Percentiles rank a stretch among this genome's conserved stretches.
phyloP scores from a whole-genome alignment of 2,888 invertebrate species.

The Mimas tiliae region DNA sequence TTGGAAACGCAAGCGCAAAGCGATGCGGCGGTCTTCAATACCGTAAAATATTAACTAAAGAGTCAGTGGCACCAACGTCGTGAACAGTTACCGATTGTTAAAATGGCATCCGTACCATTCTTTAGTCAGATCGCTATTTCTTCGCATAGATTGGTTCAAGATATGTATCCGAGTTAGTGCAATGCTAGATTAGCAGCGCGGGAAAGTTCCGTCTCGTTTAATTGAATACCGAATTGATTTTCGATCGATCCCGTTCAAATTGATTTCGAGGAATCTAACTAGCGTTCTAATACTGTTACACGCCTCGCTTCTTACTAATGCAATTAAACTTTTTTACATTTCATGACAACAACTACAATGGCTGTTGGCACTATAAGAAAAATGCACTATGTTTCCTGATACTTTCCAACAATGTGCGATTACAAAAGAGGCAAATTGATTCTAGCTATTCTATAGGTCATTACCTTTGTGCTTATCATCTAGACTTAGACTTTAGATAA shows the following conservation, averaged over 20 bases:
- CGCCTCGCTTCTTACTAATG: conserved; percentile 55
- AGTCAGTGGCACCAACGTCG: conserved; percentile 53
- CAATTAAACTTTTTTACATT: conserved; percentile 49
- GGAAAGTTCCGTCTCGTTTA: conserved; percentile 72
- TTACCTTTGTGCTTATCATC: conserved; percentile 1
- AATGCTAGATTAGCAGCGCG: conserved; percentile 73
- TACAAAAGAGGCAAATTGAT: conserved; percentile 13
- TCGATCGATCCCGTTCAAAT: conserved; percentile 70
- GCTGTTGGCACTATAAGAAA: conserved; percentile 18
- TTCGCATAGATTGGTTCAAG: conserved; percentile 73
- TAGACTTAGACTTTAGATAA: background rate
- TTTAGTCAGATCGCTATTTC: conserved; percentile 73
- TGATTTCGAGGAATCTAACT: conserved; percentile 64
- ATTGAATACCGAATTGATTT: conserved; percentile 80
- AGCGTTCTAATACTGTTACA: conserved; percentile 64
- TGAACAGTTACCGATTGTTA: conserved; percentile 78
- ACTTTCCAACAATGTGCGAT: conserved; percentile 37
- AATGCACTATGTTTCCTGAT: conserved; percentile 16
- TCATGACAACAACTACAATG: conserved; percentile 38
- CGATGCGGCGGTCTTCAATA: conserved; percentile 54
- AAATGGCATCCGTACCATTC: conserved; percentile 69
- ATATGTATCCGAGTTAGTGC: conserved; percentile 65
- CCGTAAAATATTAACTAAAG: conserved; percentile 56
- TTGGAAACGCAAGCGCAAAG: conserved; percentile 39
- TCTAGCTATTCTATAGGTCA: conserved; percentile 2